Evolutionary conservation across 2,888 invertebrate genomes (phyloP), one percentile per base, ranked within the genome.

Genomic region (Coremacera marginata): DNA sequence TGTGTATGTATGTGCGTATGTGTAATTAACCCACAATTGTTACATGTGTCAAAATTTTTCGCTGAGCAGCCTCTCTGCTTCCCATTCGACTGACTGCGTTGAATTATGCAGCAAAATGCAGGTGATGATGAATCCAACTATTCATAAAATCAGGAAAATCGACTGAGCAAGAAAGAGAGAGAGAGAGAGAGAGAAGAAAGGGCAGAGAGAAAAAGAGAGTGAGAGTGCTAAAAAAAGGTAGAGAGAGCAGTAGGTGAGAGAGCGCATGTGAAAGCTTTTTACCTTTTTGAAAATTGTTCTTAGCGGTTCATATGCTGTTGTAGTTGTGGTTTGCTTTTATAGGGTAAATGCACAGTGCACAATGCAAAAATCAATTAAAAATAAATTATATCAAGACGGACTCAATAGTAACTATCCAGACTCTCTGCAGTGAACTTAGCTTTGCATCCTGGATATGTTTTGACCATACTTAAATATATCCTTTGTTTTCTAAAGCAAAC

Each of bases 11-110:
- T 52, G 65, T 71, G 52, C 57, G 76, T 82, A 19, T 31, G n/a
- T 31, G 31, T 52, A 55, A 55, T 74, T 74, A 74, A 74, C 74
- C 67, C 74, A 67, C 67, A 82, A 77, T 80, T 81, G 81, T 81
- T 79, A 80, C 80, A 82, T 82, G 78, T 82, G 82, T 82, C 82
- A 82, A 80, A 81, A 76, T 70, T 67, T 63, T 62, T 44, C n/a
- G 31, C 49, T 73, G 51, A 62, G 63, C 73, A 73, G 19, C 27
- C 27, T 27, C 27, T 2, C n/a, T 37, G 16, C 19, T 19, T 14
- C 22, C 11, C 60, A 25, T 19, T 44, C 68, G 49, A 67, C 51
- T 65, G 49, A 67, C 51, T 65, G 65, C 31, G 16, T 34, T 49
- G 51, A 51, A 49, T 51, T 51, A 31, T 73, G 31, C 65, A 73